Conservation (phyloP, 2,888 invertebrate genomes). For the Pandemis cinnamomeana region DNA sequence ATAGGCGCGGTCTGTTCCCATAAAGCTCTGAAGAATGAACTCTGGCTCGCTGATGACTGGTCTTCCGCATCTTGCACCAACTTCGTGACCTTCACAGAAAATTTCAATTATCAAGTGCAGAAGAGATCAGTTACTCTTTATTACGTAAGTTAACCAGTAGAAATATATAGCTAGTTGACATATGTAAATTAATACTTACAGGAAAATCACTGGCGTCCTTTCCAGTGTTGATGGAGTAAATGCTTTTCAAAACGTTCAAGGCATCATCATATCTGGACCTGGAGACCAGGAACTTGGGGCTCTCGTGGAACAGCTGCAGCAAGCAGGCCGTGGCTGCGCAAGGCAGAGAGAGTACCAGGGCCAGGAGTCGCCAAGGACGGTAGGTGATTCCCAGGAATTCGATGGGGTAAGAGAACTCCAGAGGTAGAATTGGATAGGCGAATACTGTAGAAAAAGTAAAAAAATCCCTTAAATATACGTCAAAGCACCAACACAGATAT, state of each 20-base stretch:
- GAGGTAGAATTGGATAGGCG: constrained; percentile 88
- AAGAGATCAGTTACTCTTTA: neutral
- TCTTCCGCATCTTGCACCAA: constrained; percentile 67
- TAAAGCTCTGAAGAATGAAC: constrained; percentile 66
- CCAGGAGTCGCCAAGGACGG: constrained; percentile 91
- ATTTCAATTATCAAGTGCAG: neutral
- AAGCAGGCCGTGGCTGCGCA: constrained; percentile 86
- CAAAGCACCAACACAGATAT: too few relatives aligned
- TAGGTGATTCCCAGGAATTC: constrained; percentile 82
- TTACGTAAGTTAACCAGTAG: too few relatives aligned
- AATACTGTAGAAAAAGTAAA: constrained; percentile 73
- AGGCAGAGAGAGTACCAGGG: constrained; percentile 87
- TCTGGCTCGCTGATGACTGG: constrained; percentile 57
- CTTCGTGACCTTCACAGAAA: constrained; percentile 63
- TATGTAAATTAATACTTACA: constrained; percentile 55
- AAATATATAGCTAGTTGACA: neutral
- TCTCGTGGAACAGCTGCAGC: constrained; percentile 87
- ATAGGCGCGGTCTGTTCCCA: constrained; percentile 84
- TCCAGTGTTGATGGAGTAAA: constrained; percentile 73
- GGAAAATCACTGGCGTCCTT: constrained; percentile 66
- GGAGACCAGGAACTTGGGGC: constrained; percentile 90
- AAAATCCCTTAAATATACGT: neutral
- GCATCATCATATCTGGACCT: constrained; percentile 85
- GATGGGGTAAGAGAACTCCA: constrained; percentile 74
- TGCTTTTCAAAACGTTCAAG: constrained; percentile 71